Evolutionary conservation across 1,140 invertebrate genomes (phyloP).

Genomic region (Lasioglossum albipes): DNA sequence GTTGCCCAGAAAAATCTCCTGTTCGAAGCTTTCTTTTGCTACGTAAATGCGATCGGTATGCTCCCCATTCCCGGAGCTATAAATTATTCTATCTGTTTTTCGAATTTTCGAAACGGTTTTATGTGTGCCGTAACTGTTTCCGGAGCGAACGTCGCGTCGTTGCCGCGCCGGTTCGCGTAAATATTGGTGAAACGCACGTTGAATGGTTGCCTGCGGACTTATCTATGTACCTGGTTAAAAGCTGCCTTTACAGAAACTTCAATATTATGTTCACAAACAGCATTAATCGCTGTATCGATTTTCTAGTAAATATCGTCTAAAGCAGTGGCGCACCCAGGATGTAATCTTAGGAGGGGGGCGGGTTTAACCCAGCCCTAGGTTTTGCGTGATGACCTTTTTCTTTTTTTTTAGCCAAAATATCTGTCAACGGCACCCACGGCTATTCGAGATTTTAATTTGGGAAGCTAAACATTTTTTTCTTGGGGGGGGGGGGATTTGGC

Average conservation of each 20-base stretch:
- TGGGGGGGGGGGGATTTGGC: too few species aligned
- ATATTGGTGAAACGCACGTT: neutral
- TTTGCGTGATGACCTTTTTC: too few species aligned
- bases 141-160: neutral
- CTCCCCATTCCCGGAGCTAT: neutral
- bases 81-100: neutral
- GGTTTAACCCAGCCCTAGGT: too few species aligned
- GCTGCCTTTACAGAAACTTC: neutral
- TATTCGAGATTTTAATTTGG: too few species aligned
- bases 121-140: neutral
- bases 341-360: too few species aligned
- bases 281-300: neutral
- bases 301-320: neutral
- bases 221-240: neutral
- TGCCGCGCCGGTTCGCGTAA: neutral
- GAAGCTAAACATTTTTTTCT: too few species aligned
- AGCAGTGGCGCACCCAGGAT: too few species aligned
- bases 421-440: too few species aligned
- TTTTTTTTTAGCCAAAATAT: too few species aligned
- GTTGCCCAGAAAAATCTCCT: neutral
- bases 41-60: slow-evolving; percentile 12
- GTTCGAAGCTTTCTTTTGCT: neutral
- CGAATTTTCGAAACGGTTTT: neutral
- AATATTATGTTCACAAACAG: neutral
- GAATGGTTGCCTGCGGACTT: neutral